Percentiles rank a stretch among this genome's conserved stretches.
phyloP scores from a whole-genome alignment of 2,797 vertebrate genomes.

The Notolabrus celidotus region DNA sequence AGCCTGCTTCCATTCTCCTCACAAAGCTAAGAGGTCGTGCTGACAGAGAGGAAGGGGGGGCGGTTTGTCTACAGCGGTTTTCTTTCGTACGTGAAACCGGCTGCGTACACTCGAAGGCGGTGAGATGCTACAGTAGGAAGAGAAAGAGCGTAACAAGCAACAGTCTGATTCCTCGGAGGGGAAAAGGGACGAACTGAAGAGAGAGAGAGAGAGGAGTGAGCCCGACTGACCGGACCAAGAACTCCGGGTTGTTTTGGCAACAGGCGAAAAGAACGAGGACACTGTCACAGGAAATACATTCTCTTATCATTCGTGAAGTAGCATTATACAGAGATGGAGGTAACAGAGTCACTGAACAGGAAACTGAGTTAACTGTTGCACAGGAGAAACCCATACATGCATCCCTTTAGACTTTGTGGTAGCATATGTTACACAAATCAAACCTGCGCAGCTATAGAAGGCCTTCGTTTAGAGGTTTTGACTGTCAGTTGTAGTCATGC shows the following conservation, averaged over 20 bases:
- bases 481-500: constrained; percentile 79
- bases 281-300: constrained; percentile 81
- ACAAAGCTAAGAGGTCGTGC: constrained; percentile 34
- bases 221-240: constrained; percentile 44
- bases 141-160: constrained; percentile 41
- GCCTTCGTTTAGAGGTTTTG: constrained; percentile 75
- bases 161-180: constrained; percentile 44
- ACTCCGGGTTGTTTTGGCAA: constrained; percentile 67
- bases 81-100: constrained; percentile 8
- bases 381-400: constrained; percentile 79
- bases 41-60: constrained; percentile 1
- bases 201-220: constrained; percentile 52
- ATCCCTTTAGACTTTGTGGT: constrained; percentile 71
- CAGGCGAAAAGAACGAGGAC: constrained; percentile 69
- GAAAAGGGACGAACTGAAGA: not conserved
- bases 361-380: constrained; percentile 61
- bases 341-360: constrained; percentile 74
- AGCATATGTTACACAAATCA: constrained; percentile 75
- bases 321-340: constrained; percentile 74
- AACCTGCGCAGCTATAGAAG: constrained; percentile 78
- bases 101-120: constrained; percentile 25
- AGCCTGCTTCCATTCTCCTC: constrained; percentile 27
- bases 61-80: not conserved
- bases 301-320: constrained; percentile 79
- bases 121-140: constrained; percentile 67